phyloP scores from a whole-genome alignment of 1,140 invertebrate genomes.

The Meloidogyne hapla region DNA sequence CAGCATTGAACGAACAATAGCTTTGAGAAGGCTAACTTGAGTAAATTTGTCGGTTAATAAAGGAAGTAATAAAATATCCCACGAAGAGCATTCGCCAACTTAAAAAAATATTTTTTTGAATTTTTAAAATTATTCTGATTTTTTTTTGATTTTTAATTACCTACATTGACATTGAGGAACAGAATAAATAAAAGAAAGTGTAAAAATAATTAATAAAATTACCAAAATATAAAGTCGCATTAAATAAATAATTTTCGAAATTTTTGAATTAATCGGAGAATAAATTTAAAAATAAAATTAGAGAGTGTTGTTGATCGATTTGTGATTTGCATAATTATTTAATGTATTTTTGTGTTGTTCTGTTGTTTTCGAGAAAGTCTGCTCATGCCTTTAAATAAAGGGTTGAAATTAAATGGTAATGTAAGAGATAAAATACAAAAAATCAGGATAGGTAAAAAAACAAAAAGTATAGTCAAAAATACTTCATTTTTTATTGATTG shows the following conservation, averaged over 20 bases:
- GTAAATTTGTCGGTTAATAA: conserved; percentile 4
- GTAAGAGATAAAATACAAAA: no score
- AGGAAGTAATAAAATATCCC: conserved; percentile 16
- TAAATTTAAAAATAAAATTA: not conserved
- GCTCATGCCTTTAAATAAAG: no score
- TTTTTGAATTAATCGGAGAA: no score
- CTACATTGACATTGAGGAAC: not conserved
- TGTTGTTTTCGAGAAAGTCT: no score
- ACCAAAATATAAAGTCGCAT: not conserved
- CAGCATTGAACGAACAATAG: conserved; percentile 17
- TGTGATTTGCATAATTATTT: conserved; percentile 6
- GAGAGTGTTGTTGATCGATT: not conserved
- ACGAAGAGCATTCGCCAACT: conserved; percentile 12
- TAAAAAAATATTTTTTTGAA: not conserved
- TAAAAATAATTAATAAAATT: not conserved
- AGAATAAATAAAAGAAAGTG: not conserved
- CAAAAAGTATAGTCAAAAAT: no score
- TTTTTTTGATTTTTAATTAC: not conserved
- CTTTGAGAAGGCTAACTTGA: conserved; percentile 7
- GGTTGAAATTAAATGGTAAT: no score
- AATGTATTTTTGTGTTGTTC: no score
- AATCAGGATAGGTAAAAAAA: no score
- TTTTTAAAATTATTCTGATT: not conserved
- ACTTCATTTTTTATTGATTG: no score
- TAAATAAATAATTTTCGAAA: no score